These are phyloP conservation scores for Dreissena rostriformis DNA, from an alignment of 1,140 invertebrate species.

Conservation along the genomic window DNA sequence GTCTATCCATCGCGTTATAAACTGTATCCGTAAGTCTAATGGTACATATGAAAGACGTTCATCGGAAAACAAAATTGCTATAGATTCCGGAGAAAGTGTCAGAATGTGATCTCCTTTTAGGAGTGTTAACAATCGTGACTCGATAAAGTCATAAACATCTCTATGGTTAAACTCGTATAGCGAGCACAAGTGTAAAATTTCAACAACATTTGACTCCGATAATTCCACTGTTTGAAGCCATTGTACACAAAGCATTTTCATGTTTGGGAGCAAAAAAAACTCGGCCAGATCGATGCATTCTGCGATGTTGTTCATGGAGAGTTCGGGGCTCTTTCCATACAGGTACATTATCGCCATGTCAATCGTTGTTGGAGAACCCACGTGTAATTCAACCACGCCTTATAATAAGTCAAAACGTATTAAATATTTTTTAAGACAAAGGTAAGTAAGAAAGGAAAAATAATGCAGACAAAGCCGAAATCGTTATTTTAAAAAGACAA, in stretches of 20 bases:
- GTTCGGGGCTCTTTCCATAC: neutral
- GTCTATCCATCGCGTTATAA: neutral
- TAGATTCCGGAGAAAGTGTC: neutral
- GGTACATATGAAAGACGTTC: neutral
- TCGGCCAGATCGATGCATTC: neutral
- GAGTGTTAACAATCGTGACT: neutral
- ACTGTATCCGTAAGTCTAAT: neutral
- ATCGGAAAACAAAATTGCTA: neutral
- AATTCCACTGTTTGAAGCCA: neutral
- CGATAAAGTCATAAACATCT: neutral
- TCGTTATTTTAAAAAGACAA: no score
- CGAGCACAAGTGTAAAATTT: neutral
- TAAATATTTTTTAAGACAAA: no score
- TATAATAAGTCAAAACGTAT: neutral
- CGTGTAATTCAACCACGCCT: neutral
- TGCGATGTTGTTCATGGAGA: neutral
- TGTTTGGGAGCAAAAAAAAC: neutral
- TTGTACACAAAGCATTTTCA: neutral
- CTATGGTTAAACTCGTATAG: neutral
- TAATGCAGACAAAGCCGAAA: no score
- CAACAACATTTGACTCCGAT: neutral
- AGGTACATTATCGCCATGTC: conserved; percentile 5
- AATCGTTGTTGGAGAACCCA: neutral
- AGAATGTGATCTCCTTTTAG: neutral
- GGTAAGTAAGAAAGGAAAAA: no score